Evolutionary conservation across 2,113 vertebrate species (phyloP), one percentile per base, ranked within the genome.

Genomic region (Marmota monax): DNA sequence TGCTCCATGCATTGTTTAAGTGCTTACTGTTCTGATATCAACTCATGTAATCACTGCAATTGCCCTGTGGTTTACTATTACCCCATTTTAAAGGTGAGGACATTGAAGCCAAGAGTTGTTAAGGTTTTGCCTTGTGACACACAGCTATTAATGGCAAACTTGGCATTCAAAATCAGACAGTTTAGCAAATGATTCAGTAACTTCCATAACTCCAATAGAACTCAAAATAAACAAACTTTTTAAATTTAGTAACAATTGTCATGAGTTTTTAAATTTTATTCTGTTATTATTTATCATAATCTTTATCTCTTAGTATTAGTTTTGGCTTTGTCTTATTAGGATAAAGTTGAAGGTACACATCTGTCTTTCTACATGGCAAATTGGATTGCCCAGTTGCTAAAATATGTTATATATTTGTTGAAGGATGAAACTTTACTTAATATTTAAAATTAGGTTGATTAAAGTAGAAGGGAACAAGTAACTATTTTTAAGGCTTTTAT

Each of bases 361-460:
- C 34, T 58, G 63, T 84, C 29, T 88, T 88, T 37, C 39, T 83
- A 45, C 42, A 79, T 22, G 12, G 23, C 27, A 67, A 84, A 45
- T 17, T 91, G 13, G 25, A 39, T 88, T 73, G 23, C 18, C 56
- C 14, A 65, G 1, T 63, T 65, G 2, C 27, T 92, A 32, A 88
- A 73, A 93, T 34, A 42, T 74, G 45, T 56, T 65, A 18, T 74
- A 39, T 92, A 92, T 95, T 85, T 89, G 5, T 45, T 37, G 34
- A 13, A 25, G 11, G 48, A 56, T 45, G 51, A 67, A 88, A 5
- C 16, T 94, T 10, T 91, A 83, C 56, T 91, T 65, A 79, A 51
- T 67, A 11, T 72, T 83, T 87, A 84, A 93, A 70, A 85, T 84
- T 91, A 84, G 37, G 4, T 67, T 73, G 29, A 79, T 67, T 84